phyloP scores from a whole-genome alignment of 2,888 invertebrate species.

The Tigriopus californicus region DNA sequence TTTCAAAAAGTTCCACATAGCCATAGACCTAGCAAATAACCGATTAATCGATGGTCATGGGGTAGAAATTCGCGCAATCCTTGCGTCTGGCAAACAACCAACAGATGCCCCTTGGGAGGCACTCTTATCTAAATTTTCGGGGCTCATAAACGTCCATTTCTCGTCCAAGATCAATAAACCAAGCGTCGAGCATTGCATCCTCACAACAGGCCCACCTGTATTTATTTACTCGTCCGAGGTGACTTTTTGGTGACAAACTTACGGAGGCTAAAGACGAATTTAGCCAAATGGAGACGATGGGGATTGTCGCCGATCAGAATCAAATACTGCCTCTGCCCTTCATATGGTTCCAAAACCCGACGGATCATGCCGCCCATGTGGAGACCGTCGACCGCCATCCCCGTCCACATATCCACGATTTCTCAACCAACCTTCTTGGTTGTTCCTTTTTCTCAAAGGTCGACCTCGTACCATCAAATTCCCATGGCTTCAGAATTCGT shows the following conservation, averaged over 20 bases:
- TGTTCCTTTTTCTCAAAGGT: constrained; percentile 22
- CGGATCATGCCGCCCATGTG: background rate
- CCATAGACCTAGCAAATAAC: background rate
- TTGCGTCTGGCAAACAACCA: background rate
- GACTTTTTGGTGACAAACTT: background rate
- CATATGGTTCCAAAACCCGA: background rate
- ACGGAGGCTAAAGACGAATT: no score
- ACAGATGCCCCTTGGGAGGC: background rate
- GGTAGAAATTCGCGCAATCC: background rate
- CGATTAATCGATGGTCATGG: background rate
- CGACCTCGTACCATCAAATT: constrained; percentile 25
- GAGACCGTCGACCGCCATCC: constrained; percentile 20
- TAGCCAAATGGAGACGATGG: background rate
- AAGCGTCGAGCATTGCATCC: background rate
- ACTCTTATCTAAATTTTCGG: background rate
- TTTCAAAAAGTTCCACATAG: background rate
- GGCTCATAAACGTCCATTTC: background rate
- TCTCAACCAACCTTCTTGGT: constrained; percentile 21
- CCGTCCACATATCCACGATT: constrained; percentile 24
- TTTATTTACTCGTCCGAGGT: background rate
- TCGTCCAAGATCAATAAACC: background rate
- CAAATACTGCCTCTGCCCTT: background rate
- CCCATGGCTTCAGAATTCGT: constrained; percentile 24
- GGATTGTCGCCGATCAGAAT: background rate
- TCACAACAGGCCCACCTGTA: background rate